Percentiles rank a stretch among this genome's conserved stretches.
Evolutionary conservation across 92 coral and sea anemone genomes (phyloP).

Genomic region (Nematostella vectensis): DNA sequence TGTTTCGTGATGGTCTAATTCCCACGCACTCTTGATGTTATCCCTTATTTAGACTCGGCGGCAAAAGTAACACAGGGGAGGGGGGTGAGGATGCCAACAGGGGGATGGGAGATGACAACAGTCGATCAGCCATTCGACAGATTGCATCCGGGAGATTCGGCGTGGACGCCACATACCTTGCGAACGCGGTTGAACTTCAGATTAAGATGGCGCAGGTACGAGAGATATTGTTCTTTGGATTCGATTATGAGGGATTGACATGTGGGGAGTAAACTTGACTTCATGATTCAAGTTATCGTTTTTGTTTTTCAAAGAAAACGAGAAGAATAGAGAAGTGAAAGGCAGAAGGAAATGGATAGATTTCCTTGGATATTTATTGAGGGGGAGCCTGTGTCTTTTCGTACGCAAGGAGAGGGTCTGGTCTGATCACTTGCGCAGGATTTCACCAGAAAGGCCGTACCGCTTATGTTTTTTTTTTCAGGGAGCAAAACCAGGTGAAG

Average conservation of each 20-base stretch:
- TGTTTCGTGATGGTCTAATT: no score
- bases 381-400: no score
- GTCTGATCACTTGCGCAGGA: no score
- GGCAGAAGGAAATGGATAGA: no score
- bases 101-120: constrained; percentile 53
- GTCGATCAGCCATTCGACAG: constrained; percentile 88
- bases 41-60: constrained; percentile 61
- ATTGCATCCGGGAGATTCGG: constrained; percentile 97
- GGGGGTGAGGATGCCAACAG: constrained; percentile 91
- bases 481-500: constrained; percentile 99
- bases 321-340: no score
- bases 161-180: constrained; percentile 81
- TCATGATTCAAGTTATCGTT: neutral
- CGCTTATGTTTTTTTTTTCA: constrained; percentile 4
- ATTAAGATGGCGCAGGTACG: constrained; percentile 98
- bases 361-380: no score
- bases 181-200: constrained; percentile 85
- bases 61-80: constrained; percentile 96
- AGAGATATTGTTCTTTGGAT: neutral
- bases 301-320: no score
- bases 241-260: neutral
- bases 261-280: neutral
- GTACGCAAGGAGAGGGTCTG: no score
- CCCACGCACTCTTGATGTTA: neutral
- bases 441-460: no score